phyloP scores from a whole-genome alignment of 2,113 vertebrate genomes.

The Gracilinanus agilis region DNA sequence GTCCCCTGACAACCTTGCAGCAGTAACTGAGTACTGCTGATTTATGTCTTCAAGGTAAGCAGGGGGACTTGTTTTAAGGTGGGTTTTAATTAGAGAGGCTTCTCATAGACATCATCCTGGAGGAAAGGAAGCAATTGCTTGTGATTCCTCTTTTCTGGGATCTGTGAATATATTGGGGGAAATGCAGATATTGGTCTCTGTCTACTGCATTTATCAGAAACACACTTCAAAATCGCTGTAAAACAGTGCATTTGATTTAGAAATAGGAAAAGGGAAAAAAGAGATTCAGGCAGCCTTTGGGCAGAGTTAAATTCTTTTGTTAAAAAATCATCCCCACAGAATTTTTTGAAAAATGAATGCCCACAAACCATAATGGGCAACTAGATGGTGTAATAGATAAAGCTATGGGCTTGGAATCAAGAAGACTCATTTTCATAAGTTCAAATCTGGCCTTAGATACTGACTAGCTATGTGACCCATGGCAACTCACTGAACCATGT shows the following conservation, averaged over 20 bases:
- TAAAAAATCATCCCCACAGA: constrained; percentile 9
- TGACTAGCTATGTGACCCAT: no score
- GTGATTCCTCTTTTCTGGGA: background rate
- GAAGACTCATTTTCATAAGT: no score
- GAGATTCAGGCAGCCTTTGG: background rate
- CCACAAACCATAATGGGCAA: background rate
- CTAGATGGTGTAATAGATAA: no score
- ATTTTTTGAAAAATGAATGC: constrained; percentile 17
- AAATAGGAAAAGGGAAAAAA: constrained; percentile 17
- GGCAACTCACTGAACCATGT: no score
- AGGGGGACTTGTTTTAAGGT: constrained; percentile 9
- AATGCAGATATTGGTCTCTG: background rate
- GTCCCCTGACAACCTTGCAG: background rate
- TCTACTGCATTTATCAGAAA: constrained; percentile 42
- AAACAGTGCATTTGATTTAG: background rate
- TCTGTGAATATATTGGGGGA: background rate
- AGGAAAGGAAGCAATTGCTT: background rate
- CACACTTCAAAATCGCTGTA: background rate
- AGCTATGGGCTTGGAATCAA: no score
- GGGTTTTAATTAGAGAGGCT: background rate
- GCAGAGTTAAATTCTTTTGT: constrained; percentile 19
- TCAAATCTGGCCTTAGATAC: no score
- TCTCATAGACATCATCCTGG: background rate
- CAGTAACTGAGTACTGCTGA: background rate
- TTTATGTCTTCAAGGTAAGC: background rate